Evolutionary conservation across 2,113 vertebrate genomes (phyloP), one percentile per base, ranked within the genome.

Genomic region (Lipophrys pholis): DNA sequence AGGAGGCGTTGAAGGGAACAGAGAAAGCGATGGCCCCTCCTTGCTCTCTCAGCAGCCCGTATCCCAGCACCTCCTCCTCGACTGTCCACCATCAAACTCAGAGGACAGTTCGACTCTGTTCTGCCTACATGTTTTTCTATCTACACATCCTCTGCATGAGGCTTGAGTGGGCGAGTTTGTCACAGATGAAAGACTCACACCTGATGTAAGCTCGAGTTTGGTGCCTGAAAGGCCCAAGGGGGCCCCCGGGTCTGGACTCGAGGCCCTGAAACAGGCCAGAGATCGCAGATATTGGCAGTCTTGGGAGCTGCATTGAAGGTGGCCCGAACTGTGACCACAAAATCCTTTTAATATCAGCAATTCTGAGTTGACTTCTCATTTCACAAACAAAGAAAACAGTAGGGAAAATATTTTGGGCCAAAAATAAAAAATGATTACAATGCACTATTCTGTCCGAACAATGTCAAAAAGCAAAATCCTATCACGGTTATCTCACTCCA

Each of bases 381-480:
- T 8, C 11, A 8, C 11, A 38, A 39, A 48, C 46, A 53, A 36
- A 49, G 16, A 46, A 46, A 67, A 52, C 14, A 52, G 36, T 15
- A 10, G 5, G 17, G 6, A 21, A 57, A 12, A 14, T 21, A 56
- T 56, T 69, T 51, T 6, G 16, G 42, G 45, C 14, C 6, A 11
- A 63, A 35, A 38, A 16, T 5, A 48, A 36, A 71, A 17, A 30
- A 58, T 12, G 73, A 78, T 86, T 81, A 73, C 59, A 51, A 40
- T 15, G 9, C 36, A 45, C 51, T 41, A 66, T 86, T 84, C 54
- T 73, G 21, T 62, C 69, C 30, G 30, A 70, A 84, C 68, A 82
- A 76, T 73, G 76, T 79, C 40, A 67, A 14, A 55, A 41, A 56
- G 6, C n/a, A 16, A 77, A 88, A 73, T 80, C 69, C 56, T 60